These are phyloP conservation scores for Patella ulyssiponensis DNA, from an alignment of 2,888 invertebrate genomes.

Conservation along the genomic window DNA sequence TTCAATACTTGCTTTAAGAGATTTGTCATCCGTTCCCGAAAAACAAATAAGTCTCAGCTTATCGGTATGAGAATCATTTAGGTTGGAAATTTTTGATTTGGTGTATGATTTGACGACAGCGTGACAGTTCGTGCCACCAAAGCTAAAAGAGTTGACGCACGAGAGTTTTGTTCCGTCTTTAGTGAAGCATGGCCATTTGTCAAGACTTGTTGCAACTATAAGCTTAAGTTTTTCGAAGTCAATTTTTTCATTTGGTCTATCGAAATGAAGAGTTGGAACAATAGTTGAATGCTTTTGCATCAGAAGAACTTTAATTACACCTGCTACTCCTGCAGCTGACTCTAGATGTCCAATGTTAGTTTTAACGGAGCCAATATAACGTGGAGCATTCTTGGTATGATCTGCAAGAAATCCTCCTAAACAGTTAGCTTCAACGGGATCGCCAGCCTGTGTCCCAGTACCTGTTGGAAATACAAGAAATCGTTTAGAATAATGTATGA, in stretches of 20 bases:
- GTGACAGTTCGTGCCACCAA: conserved; percentile 54
- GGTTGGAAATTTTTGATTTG: neutral
- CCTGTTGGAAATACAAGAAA: conserved; percentile 36
- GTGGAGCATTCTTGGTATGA: neutral
- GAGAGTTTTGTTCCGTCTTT: conserved; percentile 28
- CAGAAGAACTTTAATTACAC: conserved; percentile 50
- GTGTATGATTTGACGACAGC: conserved; percentile 31
- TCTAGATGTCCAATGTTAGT: conserved; percentile 56
- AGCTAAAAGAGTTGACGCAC: conserved; percentile 50
- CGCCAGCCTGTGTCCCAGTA: conserved; percentile 58
- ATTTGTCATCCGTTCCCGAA: conserved; percentile 23
- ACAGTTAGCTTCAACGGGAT: conserved; percentile 50
- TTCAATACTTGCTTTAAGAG: conserved; percentile 22
- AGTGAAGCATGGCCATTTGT: conserved; percentile 28
- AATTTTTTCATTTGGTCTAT: conserved; percentile 40
- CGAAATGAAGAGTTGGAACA: conserved; percentile 45
- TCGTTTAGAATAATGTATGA: neutral
- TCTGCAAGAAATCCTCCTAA: conserved; percentile 44
- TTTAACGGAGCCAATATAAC: conserved; percentile 49
- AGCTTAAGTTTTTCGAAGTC: conserved; percentile 34
- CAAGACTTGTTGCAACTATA: conserved; percentile 26
- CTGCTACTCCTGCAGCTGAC: conserved; percentile 49
- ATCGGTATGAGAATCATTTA: neutral
- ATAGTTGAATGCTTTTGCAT: conserved; percentile 48
- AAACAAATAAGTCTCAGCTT: conserved; percentile 27